Base-by-base conservation (phyloP, 2,888 invertebrate species). In the Oscheius myriophilus region DNA sequence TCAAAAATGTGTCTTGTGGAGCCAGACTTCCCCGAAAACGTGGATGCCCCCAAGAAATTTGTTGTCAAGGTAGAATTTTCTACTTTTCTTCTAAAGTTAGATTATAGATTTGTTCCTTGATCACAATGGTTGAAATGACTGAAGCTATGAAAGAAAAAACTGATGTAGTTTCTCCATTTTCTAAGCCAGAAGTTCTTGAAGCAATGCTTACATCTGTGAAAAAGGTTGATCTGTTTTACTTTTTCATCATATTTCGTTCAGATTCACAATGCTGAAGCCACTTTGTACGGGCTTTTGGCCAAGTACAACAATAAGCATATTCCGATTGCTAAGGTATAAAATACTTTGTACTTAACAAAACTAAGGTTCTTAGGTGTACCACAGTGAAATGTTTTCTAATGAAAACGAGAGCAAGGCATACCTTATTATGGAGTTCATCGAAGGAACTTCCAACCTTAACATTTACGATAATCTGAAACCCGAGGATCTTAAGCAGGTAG, bases 361-460 rank as follows among this genome's bases (percentile, higher is more conserved):
- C 4, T 18, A 12, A 46, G 14, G 16, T 21, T 18, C 14, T 16
- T 26, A 55, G 55, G 26, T 39, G 11, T 63, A 51, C 23, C 49
- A 18, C 41, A 41, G 51, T 52, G 25, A 52, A 18, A 41, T 23
- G 16, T 52, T 63, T 21, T 25, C 33, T 11, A 67, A 72, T 25
- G 71, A 70, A 45, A 33, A 63, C 42, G 61, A 69, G 3, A 33
- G 63, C 4, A 72, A 71, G 46, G 75, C 69, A 46, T 75, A 67
- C 23, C 69, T 75, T 21, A 72, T 65, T 2, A 71, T 75, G 51
- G 73, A 75, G 33, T 49, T 66, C 2, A 65, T 75, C 25, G 69
- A 71, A 25, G 63, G 33, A 49, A 49, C 63, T n/a, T 49, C 33
- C 26, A 49, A 33, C 51, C 26, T 63, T 11, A 52, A 63, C 18